Percentiles rank a stretch among this genome's conserved stretches.
Conservation (phyloP, 2,888 invertebrate species). For the Euclidia mi region DNA sequence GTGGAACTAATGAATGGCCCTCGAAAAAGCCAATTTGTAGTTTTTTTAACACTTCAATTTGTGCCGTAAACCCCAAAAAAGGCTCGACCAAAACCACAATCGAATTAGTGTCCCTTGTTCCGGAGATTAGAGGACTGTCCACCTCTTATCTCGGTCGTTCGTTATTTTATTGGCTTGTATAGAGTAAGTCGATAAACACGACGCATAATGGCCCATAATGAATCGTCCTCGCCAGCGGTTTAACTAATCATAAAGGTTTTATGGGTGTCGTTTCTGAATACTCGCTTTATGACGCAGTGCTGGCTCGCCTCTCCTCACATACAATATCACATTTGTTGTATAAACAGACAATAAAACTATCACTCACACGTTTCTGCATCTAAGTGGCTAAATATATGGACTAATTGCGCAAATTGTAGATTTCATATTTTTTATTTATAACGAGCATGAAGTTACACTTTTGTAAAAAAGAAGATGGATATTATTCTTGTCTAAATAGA, state of each 20-base stretch:
- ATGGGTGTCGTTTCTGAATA: constrained; percentile 82
- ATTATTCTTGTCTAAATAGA: constrained; percentile 37
- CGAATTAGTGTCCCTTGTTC: constrained; percentile 90
- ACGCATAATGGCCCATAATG: constrained; percentile 89
- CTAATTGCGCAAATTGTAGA: constrained; percentile 22
- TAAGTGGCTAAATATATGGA: constrained; percentile 45
- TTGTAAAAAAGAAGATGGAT: background rate
- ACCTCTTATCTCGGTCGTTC: constrained; percentile 89
- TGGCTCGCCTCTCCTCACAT: constrained; percentile 53
- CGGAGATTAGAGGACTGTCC: constrained; percentile 89
- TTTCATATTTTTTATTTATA: background rate
- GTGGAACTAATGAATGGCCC: constrained; percentile 87
- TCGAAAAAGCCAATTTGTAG: constrained; percentile 88
- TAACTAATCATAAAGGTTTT: constrained; percentile 89
- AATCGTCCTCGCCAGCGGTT: constrained; percentile 87
- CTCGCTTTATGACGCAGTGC: constrained; percentile 75
- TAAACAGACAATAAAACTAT: constrained; percentile 69
- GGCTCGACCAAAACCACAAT: constrained; percentile 89
- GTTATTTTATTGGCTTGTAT: constrained; percentile 90
- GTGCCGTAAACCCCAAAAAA: constrained; percentile 89
- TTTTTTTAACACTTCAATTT: constrained; percentile 90
- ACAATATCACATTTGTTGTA: constrained; percentile 68
- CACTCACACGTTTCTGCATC: constrained; percentile 52
- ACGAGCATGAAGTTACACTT: background rate
- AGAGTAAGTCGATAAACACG: constrained; percentile 89